Evolutionary conservation across 2,888 invertebrate genomes (phyloP), one percentile per base, ranked within the genome.

Genomic region (Patella caerulea): DNA sequence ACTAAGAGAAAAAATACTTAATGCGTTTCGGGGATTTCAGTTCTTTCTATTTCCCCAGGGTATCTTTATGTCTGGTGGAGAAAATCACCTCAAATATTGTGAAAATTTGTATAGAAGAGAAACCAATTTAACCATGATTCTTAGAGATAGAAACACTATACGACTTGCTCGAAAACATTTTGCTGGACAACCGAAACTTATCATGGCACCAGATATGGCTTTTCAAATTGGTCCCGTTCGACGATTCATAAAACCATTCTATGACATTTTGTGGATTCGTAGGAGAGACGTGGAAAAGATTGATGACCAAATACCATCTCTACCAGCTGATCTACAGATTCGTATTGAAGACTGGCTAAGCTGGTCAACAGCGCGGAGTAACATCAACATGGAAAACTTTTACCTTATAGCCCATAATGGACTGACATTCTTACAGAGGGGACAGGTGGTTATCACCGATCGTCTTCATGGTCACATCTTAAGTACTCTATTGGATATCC

Each of bases 401-500:
- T 73, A 76, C 24, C 52, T 76, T 15, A 75, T 74, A 19, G 70
- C 79, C 15, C 53, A 56, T 24, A 81, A 55, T 45, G 81, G 79
- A 1, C 71, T 77, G n/a, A 75, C 72, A 53, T 83, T 78, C 29
- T 65, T 80, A 12, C 80, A 79, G 75, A 72, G 80, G 14, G 84
- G 83, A 0, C 77, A 83, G 11, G 82, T 84, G 19, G 78, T 81
- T 19, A 76, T 82, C 54, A 84, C 84, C 12, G 83, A 83, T 72
- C 74, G 82, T 3, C 76, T 83, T 2, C 83, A 83, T 72, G 83
- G 83, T 0, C 83, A 84, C 59, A 81, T 84, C 53, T 55, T 84
- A 54, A 74, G 78, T 72, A 79, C 79, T 1, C 56, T 83, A 53
- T 53, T 80, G 52, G 74, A 80, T 59, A 82, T 84, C 14, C 83